Conservation (phyloP, 1,140 invertebrate genomes). For the Drosophila littoralis region DNA sequence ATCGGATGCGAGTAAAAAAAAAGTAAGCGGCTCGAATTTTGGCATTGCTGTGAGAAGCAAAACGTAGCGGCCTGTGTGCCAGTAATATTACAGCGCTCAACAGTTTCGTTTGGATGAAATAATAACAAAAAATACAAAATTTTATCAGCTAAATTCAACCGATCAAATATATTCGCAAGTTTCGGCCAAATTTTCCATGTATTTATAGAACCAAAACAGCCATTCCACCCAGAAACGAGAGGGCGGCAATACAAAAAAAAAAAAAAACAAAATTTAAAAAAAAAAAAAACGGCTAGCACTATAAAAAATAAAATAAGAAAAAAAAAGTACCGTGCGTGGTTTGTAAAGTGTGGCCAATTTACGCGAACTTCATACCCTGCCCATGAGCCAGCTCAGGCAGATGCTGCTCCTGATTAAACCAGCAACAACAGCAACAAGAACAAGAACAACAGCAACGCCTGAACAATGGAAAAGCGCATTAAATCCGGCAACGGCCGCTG, state of each 20-base stretch:
- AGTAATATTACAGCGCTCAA: constrained; percentile 32
- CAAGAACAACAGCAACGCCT: not conserved
- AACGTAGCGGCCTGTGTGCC: constrained; percentile 8
- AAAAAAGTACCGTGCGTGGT: not conserved
- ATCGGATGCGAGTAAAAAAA: constrained; percentile 25
- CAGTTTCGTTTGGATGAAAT: constrained; percentile 24
- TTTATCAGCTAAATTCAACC: constrained; percentile 7
- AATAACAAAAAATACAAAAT: constrained; percentile 7
- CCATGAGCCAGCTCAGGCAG: constrained; percentile 9
- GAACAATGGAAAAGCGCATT: constrained; percentile 33
- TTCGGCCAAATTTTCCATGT: constrained; percentile 38
- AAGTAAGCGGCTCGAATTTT: constrained; percentile 40
- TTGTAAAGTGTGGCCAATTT: not conserved
- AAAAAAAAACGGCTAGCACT: not conserved
- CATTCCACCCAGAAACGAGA: not conserved
- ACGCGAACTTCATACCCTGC: not conserved
- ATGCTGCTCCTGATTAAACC: constrained; percentile 10
- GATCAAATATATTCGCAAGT: not conserved
- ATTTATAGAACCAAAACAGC: constrained; percentile 30
- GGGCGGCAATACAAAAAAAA: constrained; percentile 10
- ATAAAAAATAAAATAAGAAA: not conserved
- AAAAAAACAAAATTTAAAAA: not conserved
- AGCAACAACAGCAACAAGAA: too few species aligned
- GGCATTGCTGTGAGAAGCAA: constrained; percentile 18
- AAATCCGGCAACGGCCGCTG: constrained; percentile 18